Percentiles rank a stretch among this genome's conserved stretches.
These are phyloP conservation scores for Aphaenogaster floridana DNA, from an alignment of 1,140 invertebrate species.

Conservation along the genomic window DNA sequence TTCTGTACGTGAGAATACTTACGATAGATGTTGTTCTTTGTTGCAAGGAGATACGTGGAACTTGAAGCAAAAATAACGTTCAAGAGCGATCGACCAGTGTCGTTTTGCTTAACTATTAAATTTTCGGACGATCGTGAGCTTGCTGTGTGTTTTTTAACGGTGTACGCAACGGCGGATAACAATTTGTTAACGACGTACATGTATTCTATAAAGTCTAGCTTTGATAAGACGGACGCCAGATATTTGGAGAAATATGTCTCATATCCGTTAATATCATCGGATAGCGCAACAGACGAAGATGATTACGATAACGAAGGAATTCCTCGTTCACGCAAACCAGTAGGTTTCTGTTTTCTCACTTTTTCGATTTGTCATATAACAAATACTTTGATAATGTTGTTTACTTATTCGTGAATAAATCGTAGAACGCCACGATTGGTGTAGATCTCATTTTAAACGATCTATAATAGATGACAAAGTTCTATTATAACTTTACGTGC, in stretches of 20 bases:
- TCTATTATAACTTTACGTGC: neutral
- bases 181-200: slow-evolving; percentile 64
- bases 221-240: neutral
- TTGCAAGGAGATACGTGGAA: slow-evolving; percentile 43
- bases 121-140: neutral
- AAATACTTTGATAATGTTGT: neutral
- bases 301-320: neutral
- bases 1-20: neutral
- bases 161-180: slow-evolving; percentile 67
- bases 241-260: neutral
- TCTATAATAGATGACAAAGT: neutral
- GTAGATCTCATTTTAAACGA: neutral
- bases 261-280: neutral
- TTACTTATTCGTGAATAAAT: neutral
- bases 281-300: neutral
- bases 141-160: neutral
- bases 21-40: neutral
- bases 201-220: neutral
- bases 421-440: neutral
- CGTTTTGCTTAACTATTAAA: slow-evolving; percentile 27
- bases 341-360: slow-evolving; percentile 5
- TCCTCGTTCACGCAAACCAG: neutral
- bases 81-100: slow-evolving; percentile 52
- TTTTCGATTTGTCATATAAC: neutral
- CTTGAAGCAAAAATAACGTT: slow-evolving; percentile 55